Conservation (phyloP, 2,797 vertebrate genomes). For the Premnoplex brunnescens region DNA sequence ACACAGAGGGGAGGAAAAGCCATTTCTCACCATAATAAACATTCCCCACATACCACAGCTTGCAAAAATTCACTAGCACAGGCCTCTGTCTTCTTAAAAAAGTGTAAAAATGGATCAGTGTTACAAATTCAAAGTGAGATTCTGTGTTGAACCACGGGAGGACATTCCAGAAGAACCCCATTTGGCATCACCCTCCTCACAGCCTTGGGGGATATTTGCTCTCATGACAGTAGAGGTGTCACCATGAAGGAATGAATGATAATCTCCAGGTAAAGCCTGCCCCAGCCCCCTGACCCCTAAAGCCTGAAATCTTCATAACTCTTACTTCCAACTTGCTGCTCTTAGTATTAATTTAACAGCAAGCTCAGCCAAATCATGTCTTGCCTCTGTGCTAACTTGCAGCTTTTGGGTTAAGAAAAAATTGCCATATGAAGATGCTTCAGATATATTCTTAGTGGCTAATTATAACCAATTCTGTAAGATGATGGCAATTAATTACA, state of each 20-base stretch:
- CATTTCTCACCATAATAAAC: background rate
- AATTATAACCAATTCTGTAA: constrained; percentile 1
- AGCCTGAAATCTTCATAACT: background rate
- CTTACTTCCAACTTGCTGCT: background rate
- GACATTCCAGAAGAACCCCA: background rate
- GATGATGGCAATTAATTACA: constrained; percentile 26
- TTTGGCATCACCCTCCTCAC: background rate
- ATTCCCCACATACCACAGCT: background rate
- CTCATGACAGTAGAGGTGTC: background rate
- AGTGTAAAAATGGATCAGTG: background rate
- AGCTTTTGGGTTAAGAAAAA: background rate
- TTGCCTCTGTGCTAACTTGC: background rate
- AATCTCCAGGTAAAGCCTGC: background rate
- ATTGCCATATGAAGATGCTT: background rate
- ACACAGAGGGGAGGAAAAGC: background rate
- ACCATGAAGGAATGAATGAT: background rate
- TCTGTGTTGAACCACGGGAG: background rate
- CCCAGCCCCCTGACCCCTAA: background rate
- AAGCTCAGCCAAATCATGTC: background rate
- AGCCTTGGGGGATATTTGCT: background rate
- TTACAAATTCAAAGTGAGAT: background rate
- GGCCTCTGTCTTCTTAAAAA: background rate
- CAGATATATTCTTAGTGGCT: constrained; percentile 1
- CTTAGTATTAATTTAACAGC: background rate
- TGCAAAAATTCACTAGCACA: background rate